Percentiles rank a stretch among this genome's conserved stretches.
These are phyloP conservation scores for Drepanosiphum platanoidis DNA, from an alignment of 2,888 invertebrate genomes.

Conservation along the genomic window DNA sequence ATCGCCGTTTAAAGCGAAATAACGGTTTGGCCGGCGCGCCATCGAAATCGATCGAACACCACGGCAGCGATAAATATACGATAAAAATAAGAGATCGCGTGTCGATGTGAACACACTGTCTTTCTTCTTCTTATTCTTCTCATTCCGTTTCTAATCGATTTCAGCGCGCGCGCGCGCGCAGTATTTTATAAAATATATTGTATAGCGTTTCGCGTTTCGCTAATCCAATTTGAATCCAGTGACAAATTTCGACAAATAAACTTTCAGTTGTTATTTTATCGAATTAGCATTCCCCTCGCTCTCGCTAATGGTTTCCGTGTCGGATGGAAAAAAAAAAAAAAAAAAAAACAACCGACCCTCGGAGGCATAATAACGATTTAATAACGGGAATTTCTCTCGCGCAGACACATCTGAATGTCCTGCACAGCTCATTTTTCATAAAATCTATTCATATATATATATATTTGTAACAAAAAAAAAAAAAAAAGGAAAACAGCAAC, in stretches of 20 bases:
- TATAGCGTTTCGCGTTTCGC: neutral
- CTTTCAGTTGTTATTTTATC: conserved; percentile 49
- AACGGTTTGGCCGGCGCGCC: too few relatives aligned
- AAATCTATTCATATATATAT: conserved; percentile 16
- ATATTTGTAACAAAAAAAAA: neutral
- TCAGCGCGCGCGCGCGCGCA: neutral
- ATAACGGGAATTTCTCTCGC: conserved; percentile 51
- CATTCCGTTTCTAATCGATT: too few relatives aligned
- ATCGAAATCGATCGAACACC: neutral
- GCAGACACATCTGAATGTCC: conserved; percentile 44
- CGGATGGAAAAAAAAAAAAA: conserved; percentile 16
- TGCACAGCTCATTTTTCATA: conserved; percentile 53
- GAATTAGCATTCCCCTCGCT: conserved; percentile 46
- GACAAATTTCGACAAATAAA: conserved; percentile 55
- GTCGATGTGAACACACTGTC: too few relatives aligned
- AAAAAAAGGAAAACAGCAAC: conserved; percentile 50
- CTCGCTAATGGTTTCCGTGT: conserved; percentile 55
- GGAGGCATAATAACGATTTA: conserved; percentile 60
- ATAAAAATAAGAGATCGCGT: too few relatives aligned
- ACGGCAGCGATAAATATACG: too few relatives aligned
- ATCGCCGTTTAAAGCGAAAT: too few relatives aligned
- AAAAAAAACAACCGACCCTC: conserved; percentile 27
- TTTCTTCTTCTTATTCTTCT: too few relatives aligned
- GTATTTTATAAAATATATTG: neutral
- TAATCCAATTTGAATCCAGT: conserved; percentile 48